phyloP scores from a whole-genome alignment of 2,888 invertebrate species.

The Dynastes tityus region DNA sequence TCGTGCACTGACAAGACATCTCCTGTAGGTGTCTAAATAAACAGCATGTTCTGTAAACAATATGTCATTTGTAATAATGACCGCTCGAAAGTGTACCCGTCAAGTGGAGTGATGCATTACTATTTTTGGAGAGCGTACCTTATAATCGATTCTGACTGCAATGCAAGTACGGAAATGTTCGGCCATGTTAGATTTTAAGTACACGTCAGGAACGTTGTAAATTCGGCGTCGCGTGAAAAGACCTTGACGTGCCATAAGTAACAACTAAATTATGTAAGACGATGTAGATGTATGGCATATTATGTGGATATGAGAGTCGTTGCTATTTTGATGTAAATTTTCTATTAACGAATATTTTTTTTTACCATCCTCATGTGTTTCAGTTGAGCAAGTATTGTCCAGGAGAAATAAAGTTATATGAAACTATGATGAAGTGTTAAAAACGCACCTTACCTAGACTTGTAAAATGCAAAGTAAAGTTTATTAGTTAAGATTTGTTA shows the following conservation, averaged over 20 bases:
- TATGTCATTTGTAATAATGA: constrained; percentile 50
- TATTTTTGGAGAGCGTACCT: constrained; percentile 36
- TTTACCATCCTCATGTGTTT: too few species aligned
- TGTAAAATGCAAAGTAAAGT: too few species aligned
- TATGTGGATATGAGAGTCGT: too few species aligned
- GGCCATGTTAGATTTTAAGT: constrained; percentile 21
- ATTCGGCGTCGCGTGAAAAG: constrained; percentile 27
- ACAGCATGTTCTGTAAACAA: constrained; percentile 48
- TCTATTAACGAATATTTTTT: too few species aligned
- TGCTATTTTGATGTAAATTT: too few species aligned
- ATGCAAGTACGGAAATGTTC: constrained; percentile 43
- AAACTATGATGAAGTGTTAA: too few species aligned
- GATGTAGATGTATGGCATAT: not conserved
- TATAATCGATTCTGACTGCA: constrained; percentile 40
- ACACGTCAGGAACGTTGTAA: constrained; percentile 36
- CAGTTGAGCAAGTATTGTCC: too few species aligned
- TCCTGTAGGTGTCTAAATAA: constrained; percentile 45
- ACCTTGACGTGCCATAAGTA: constrained; percentile 14
- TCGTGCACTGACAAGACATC: constrained; percentile 38
- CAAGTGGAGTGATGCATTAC: constrained; percentile 44
- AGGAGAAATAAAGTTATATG: too few species aligned
- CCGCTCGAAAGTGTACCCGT: constrained; percentile 40
- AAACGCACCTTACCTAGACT: too few species aligned
- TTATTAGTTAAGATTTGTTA: too few species aligned
- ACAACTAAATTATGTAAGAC: constrained; percentile 39